Base-by-base conservation (phyloP, 2,888 invertebrate species). In the Cerceris rybyensis region DNA sequence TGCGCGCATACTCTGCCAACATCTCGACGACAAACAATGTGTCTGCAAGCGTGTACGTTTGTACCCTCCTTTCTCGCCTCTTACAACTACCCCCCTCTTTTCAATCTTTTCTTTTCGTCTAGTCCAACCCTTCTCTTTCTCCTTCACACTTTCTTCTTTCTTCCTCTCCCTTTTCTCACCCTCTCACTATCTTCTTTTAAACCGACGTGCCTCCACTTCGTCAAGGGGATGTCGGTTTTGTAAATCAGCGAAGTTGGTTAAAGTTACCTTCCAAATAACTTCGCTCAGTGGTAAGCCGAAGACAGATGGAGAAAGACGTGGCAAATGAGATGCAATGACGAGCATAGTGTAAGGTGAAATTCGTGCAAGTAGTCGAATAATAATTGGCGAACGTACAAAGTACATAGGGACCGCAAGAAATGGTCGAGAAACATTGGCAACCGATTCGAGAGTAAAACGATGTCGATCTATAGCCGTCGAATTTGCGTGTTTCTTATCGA, bases 181-280 rank as follows among this genome's bases (percentile, higher is more conserved):
- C 8, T 13, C 14, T 5, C 16, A 0, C 17, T 55, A 7, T 13
- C 16, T 16, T n/a, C 57, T 28, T 55, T n/a, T 16, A 8, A 43
- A 14, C 57, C 50, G 57, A n/a, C 65, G 54, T 39, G 60, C 58
- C 54, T 52, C 74, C 52, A 70, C 49, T 65, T 75, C 61, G 57
- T 42, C 43, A 14, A 50, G 67, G 70, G 60, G 67, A 71, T 60
- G 80, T 74, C 78, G 72, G 74, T 84, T 82, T 78, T 74, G 75
- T 82, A 78, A 80, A 85, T 80, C 82, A 75, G 64, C 63, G 65
- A 85, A 85, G 82, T 84, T 76, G 65, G 69, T 75, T 75, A 68
- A 81, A 84, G 80, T 80, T 71, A 57, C 59, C 67, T 60, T 28
- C 28, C 17, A 8, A 14, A 2, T 2, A 14, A 7, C 63, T 46